phyloP scores from a whole-genome alignment of 1,140 invertebrate genomes.

The Olivierus martensii region DNA sequence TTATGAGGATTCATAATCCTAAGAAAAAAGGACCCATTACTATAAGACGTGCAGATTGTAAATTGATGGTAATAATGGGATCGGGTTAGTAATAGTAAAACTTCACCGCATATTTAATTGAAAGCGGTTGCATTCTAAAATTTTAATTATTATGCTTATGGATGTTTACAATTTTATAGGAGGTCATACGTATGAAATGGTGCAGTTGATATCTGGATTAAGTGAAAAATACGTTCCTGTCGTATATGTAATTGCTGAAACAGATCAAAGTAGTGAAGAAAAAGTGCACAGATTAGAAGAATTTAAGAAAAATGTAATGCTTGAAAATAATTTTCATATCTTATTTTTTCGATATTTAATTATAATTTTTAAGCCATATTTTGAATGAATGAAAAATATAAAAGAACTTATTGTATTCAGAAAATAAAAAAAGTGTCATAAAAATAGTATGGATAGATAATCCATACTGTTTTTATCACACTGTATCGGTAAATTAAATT shows the following conservation, averaged over 20 bases:
- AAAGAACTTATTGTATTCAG: no score
- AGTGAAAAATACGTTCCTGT: conserved; percentile 47
- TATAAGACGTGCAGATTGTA: neutral
- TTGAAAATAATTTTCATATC: no score
- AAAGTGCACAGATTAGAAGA: conserved; percentile 35
- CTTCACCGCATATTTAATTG: neutral
- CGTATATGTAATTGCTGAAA: conserved; percentile 62
- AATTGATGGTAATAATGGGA: conserved; percentile 23
- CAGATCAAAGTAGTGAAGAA: conserved; percentile 54
- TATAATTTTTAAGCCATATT: no score
- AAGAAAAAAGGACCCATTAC: neutral
- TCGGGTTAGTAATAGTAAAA: conserved; percentile 17
- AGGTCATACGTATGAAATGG: conserved; percentile 80
- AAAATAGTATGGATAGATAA: no score
- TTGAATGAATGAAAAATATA: no score
- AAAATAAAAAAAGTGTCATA: no score
- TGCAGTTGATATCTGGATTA: conserved; percentile 49
- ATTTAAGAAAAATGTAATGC: no score
- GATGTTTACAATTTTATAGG: conserved; percentile 33
- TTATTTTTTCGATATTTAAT: no score
- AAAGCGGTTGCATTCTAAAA: no score
- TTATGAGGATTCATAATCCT: neutral
- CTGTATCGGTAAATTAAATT: no score
- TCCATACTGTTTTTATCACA: no score
- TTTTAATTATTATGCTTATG: no score